Evolutionary conservation across 2,888 invertebrate genomes (phyloP), one percentile per base, ranked within the genome.

Genomic region (Coelogynopora nodosa): DNA sequence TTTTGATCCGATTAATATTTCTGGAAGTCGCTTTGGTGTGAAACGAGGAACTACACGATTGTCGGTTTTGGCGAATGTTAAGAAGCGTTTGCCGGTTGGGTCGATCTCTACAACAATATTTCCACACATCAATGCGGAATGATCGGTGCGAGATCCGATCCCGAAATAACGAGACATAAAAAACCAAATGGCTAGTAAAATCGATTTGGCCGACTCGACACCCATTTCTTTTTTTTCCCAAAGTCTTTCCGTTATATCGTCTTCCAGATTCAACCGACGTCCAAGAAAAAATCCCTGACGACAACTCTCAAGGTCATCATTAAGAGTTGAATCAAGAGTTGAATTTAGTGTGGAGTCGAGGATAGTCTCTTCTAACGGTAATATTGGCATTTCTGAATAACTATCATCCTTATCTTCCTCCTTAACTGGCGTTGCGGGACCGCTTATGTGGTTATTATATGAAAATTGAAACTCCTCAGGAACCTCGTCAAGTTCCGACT

Each of bases 141-240:
- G 80, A n/a, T 80, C 80, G n/a, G 2, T 80, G 2, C 80, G 80
- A 5, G 80, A 80, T n/a, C 80, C 80, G 80, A 80, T 80, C n/a
- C 80, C 80, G 80, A 80, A 80, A 27, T 80, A 80, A n/a, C 80
- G 80, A 80, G 80, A 2, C 28, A 80, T 80, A 27, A 26, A 80
- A 27, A 80, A 80, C 80, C 80, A 80, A 5, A 80, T 26, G 2
- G 80, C 80, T n/a, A 80, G 28, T 26, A 80, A 27, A 23, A 80
- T 80, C 5, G 80, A 23, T 27, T 27, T 80, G 2, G 80, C 10
- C 2, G 23, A 26, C 23, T 26, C 23, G 2, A n/a, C n/a, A 80
- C 80, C 80, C 23, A 80, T 23, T 80, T 80, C 80, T 5, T 27
- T 27, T 5, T n/a, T 23, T 10, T 80, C 26, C 80, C 80, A 80